Percentiles rank a stretch among this genome's conserved stretches.
These are phyloP conservation scores for Rhabdornis inornatus DNA, from an alignment of 2,113 vertebrate genomes.

Conservation along the genomic window DNA sequence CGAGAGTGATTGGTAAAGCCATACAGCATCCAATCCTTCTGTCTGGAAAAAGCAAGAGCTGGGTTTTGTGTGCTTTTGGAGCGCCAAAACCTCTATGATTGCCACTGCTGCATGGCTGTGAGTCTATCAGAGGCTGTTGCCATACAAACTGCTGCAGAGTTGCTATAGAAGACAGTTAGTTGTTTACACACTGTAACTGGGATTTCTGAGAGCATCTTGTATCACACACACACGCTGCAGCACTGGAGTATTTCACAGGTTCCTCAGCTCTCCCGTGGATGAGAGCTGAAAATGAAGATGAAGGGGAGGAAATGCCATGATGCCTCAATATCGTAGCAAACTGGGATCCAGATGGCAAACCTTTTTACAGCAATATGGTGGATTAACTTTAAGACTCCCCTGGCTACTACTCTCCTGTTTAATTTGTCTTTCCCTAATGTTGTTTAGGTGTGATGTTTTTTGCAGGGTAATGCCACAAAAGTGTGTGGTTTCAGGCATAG, in stretches of 20 bases:
- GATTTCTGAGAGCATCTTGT: neutral
- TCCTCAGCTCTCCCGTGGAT: neutral
- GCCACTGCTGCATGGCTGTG: neutral
- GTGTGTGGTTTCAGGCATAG: neutral
- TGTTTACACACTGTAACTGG: neutral
- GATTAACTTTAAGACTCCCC: conserved; percentile 49
- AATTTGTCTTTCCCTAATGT: conserved; percentile 46
- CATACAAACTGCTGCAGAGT: neutral
- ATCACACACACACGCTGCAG: neutral
- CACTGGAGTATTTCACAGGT: neutral
- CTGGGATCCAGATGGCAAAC: conserved; percentile 65
- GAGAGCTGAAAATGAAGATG: conserved; percentile 46
- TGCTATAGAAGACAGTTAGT: neutral
- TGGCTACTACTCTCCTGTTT: conserved; percentile 33
- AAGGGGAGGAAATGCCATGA: conserved; percentile 29
- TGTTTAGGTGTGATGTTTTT: neutral
- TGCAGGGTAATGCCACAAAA: neutral
- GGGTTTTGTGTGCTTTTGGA: neutral
- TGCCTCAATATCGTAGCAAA: conserved; percentile 40
- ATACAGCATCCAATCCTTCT: neutral
- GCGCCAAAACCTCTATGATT: rapidly evolving
- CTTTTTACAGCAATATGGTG: conserved; percentile 58
- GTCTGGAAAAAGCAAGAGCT: neutral
- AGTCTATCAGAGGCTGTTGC: neutral
- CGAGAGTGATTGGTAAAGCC: neutral